Evolutionary conservation across 2,113 vertebrate species (phyloP).

Genomic region (Apodemus sylvaticus): DNA sequence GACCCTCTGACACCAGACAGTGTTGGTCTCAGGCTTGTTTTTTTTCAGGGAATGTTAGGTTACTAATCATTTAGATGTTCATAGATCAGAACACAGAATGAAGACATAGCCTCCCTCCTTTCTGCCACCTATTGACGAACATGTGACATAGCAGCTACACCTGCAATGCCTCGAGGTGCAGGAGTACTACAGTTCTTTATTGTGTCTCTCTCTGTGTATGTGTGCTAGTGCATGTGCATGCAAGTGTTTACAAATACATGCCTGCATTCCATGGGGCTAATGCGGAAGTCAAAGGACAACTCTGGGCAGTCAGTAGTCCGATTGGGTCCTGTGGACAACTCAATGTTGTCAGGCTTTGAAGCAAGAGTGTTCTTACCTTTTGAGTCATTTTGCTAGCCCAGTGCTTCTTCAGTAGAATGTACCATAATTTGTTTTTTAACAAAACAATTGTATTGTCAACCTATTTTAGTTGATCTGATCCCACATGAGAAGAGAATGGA

Average conservation of each 20-base stretch:
- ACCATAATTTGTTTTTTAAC: not conserved
- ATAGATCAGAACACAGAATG: too few species aligned
- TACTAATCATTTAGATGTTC: too few species aligned
- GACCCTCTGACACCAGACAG: too few species aligned
- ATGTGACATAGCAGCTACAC: too few species aligned
- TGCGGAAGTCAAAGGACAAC: not conserved
- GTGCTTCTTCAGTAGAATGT: not conserved
- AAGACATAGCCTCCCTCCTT: too few species aligned
- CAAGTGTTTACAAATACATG: not conserved
- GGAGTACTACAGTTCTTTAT: not conserved
- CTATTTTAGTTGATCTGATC: not conserved
- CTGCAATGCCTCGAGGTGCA: too few species aligned
- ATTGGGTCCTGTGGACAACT: not conserved
- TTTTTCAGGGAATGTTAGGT: too few species aligned
- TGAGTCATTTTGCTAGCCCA: not conserved
- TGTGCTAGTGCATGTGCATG: not conserved
- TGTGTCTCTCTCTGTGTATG: not conserved
- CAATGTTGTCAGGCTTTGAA: not conserved
- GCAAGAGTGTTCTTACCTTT: not conserved
- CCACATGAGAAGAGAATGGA: not conserved
- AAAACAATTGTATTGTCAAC: not conserved
- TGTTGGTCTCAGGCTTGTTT: too few species aligned
- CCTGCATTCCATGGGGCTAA: not conserved
- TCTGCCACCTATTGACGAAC: too few species aligned
- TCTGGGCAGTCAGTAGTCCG: not conserved